Base-by-base conservation (phyloP, 2,888 invertebrate genomes). In the Asteroscopus sphinx region DNA sequence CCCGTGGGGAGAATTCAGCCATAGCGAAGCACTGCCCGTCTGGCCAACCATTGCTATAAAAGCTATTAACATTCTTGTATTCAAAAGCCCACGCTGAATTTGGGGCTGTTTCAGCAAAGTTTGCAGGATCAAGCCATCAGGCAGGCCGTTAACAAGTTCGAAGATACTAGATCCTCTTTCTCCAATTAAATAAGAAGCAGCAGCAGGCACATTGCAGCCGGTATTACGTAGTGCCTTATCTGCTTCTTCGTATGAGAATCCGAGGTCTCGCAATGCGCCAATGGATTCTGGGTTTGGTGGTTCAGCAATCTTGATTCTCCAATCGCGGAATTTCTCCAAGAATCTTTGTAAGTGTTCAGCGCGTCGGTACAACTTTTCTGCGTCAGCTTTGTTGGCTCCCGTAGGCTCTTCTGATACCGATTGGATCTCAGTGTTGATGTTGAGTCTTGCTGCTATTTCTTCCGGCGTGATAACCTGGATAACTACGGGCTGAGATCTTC, bases 21-120 rank as follows among this genome's bases (percentile, higher is more conserved):
- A 94, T 1, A 94, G 55, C 0, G 91, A 81, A 3, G 94, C 93
- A 58, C 89, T 92, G 3, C 92, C 93, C 0, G 88, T 87, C 66
- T 91, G 91, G 0, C 93, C 93, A 0, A 93, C 92, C 92, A 93
- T 93, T 0, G 91, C 91, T 48, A 93, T 93, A 39, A 94, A 94
- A 0, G 94, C 94, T 0, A 90, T 88, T 51, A 94, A 49, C 94
- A 94, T 93, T 16, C 94, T 77, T 0, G 93, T 93, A 33, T 94
- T 94, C 8, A 94, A 45, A 7, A 94, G 73, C 0, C 94, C 93
- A 0, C 94, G 79, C 39, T 94, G 94, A 1, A 94, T 92, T 65
- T 92, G 93, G 0, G 93, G 92, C 40, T 94, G 93, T 32, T 92
- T 91, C 2, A 94, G 58, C 62, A 94, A 67, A 2, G 90, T 88